Base-by-base conservation (phyloP, 2,888 invertebrate genomes). In the Standfussiana lucernea region DNA sequence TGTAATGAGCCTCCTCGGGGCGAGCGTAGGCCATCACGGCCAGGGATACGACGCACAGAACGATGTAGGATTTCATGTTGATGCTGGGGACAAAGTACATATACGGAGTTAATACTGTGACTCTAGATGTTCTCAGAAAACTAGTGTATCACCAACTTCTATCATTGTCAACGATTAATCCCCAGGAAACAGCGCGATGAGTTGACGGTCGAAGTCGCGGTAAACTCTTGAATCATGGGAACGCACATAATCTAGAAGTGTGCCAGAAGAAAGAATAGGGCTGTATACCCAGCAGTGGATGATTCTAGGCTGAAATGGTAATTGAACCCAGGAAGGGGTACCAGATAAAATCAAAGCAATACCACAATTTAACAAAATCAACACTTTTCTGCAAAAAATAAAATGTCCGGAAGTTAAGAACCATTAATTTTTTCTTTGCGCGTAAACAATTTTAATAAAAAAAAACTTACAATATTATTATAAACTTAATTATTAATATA, bases 1-100 rank as follows among this genome's bases (percentile, higher is more conserved):
- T 97, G 92, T 98, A 95, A 0, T 87, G 80, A 0, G 91, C 91
- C 0, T 91, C 92, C 0, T 89, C 88, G 1, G 93, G 93, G 4
- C 89, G 90, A 0, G 93, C 92, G 1, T 84, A 67, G 3, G 87
- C 89, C 35, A 90, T 75, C 1, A 93, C 91, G 37, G 92, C 89
- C 37, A 79, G 15, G 24, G 72, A 92, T 24, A 96, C 50, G 59
- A 94, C 72, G 79, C 93, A 91, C 69, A 94, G 68, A 5, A 89
- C 86, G 77, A 91, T 79, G 80, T 92, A 77, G 68, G 86, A 74
- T 61, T 91, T 89, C 90, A 91, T 90, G 10, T 83, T 90, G 82
- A 68, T 77, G 69, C 85, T 80, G 71, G 5, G 15, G n/a, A 28
- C 10, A 40, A 35, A 35, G 35, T 28, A 64, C n/a, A 64, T 40